Evolutionary conservation across 2,113 vertebrate genomes (phyloP).

Genomic region (Sapayoa aenigma): DNA sequence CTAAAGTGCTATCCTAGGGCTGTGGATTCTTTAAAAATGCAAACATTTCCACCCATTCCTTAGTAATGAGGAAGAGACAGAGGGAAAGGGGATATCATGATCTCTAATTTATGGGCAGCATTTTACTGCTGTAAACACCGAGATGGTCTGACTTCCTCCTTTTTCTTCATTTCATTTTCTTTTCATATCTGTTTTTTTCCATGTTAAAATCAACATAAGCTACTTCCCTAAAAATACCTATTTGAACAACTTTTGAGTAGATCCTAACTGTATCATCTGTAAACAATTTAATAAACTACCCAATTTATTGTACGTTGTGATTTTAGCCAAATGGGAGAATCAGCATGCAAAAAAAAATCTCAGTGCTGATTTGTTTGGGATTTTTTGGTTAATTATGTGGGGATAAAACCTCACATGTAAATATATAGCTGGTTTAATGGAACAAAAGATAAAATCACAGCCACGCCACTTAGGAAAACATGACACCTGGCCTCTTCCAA

Average conservation of each 20-base stretch:
- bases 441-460: neutral
- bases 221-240: neutral
- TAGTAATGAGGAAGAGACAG: slow-evolving; percentile 21
- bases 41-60: slow-evolving; percentile 39
- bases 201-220: neutral
- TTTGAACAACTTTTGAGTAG: neutral
- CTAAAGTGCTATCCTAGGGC: neutral
- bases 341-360: accelerated
- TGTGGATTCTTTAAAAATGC: slow-evolving; percentile 37
- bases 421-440: neutral
- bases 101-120: slow-evolving; percentile 26
- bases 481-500: neutral
- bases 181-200: neutral
- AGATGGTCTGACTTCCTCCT: neutral
- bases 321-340: neutral
- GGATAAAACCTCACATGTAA: neutral
- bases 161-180: neutral
- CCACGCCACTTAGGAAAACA: neutral
- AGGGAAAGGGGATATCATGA: slow-evolving; percentile 16
- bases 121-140: slow-evolving; percentile 3
- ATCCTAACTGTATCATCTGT: neutral
- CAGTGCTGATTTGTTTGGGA: neutral
- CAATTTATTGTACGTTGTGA: neutral
- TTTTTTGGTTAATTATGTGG: neutral
- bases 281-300: neutral